Evolutionary conservation across 2,888 invertebrate genomes (phyloP).

Genomic region (Luperina nickerlii): DNA sequence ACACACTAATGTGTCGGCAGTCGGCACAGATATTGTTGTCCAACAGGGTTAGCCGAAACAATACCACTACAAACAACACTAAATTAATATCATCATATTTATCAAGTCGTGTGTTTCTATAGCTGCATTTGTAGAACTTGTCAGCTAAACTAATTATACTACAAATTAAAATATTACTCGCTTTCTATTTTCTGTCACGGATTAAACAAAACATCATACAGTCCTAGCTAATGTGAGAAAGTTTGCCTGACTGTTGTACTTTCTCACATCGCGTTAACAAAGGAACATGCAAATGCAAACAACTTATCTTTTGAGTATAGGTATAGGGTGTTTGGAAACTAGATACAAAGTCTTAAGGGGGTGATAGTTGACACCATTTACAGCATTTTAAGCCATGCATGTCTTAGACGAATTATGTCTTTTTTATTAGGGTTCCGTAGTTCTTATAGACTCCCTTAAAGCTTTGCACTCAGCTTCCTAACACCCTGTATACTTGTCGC

Average conservation of each 20-base stretch:
- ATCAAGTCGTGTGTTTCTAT: neutral
- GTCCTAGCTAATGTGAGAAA: slow-evolving; percentile 41
- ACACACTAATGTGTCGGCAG: slow-evolving; percentile 44
- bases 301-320: slow-evolving; percentile 1
- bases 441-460: too few species aligned
- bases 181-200: slow-evolving; percentile 51
- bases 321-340: too few species aligned
- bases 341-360: too few species aligned
- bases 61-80: slow-evolving; percentile 2
- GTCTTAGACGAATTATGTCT: too few species aligned
- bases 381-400: too few species aligned
- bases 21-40: slow-evolving; percentile 61
- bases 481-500: neutral
- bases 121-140: slow-evolving; percentile 6
- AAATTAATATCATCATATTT: slow-evolving; percentile 16
- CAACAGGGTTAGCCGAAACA: slow-evolving; percentile 56
- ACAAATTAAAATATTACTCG: slow-evolving; percentile 28
- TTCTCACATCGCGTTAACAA: slow-evolving; percentile 35
- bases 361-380: too few species aligned
- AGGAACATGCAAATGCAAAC: slow-evolving; percentile 24
- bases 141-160: slow-evolving; percentile 33
- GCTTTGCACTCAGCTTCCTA: too few species aligned
- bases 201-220: slow-evolving; percentile 18
- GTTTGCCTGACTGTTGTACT: slow-evolving; percentile 25
- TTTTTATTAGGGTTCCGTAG: too few species aligned